Conservation (phyloP, 1,140 invertebrate species). For the Zaprionus ornatus region DNA sequence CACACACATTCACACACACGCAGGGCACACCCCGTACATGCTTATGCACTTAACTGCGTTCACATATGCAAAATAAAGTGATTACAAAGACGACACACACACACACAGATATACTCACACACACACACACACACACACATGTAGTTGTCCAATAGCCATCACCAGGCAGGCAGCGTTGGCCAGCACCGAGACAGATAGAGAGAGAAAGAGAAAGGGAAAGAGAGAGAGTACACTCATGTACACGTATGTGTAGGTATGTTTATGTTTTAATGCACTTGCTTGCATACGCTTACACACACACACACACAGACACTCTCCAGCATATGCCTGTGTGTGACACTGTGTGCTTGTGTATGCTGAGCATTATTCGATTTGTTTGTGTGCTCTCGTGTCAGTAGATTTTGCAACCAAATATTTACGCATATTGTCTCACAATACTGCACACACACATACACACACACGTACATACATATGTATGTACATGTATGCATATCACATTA, state of each 20-base stretch:
- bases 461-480: neutral
- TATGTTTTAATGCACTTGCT: slow-evolving; percentile 71
- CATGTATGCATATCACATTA: neutral
- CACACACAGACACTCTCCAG: slow-evolving; percentile 32
- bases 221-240: slow-evolving; percentile 49
- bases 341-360: slow-evolving; percentile 19
- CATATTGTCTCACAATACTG: slow-evolving; percentile 14
- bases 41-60: slow-evolving; percentile 65
- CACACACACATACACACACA: neutral
- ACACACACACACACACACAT: slow-evolving; percentile 15
- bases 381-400: slow-evolving; percentile 36
- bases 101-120: slow-evolving; percentile 38
- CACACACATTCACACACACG: slow-evolving; percentile 6
- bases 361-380: slow-evolving; percentile 56
- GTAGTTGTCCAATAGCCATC: slow-evolving; percentile 20
- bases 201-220: neutral
- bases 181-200: neutral
- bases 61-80: slow-evolving; percentile 79
- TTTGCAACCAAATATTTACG: slow-evolving; percentile 62
- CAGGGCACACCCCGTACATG: slow-evolving; percentile 1
- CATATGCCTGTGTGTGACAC: slow-evolving; percentile 1
- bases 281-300: slow-evolving; percentile 46
- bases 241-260: slow-evolving; percentile 30
- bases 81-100: slow-evolving; percentile 65
- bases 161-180: neutral